Base-by-base conservation (phyloP, 2,888 invertebrate genomes). In the Yponomeuta plumbellus region DNA sequence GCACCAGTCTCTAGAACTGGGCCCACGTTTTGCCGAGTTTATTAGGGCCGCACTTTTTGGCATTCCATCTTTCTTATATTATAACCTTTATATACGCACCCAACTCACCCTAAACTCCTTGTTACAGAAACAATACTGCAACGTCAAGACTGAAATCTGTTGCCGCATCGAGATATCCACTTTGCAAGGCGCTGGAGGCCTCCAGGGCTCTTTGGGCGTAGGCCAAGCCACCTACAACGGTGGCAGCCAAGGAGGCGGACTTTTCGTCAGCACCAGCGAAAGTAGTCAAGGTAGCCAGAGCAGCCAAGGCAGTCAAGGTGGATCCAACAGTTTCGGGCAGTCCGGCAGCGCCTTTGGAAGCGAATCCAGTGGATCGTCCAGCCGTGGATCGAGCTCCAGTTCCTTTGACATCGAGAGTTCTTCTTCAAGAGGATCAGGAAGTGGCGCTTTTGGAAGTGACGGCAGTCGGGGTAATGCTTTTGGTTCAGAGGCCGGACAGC, bases 121-220 rank as follows among this genome's bases (percentile, higher is more conserved):
- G 83, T 86, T 81, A 73, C 83, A 91, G 90, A 89, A 88, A 70
- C 88, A 89, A 67, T 90, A 87, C 78, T 92, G 92, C 84, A 89
- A 85, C 74, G 75, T 80, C 1, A 80, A 82, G 3, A 84, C 84
- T 0, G 92, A 92, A 76, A 83, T 89, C 68, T 92, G 92, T 85
- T 92, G 92, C 80, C 82, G 88, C 67, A 77, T 91, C 62, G 89
- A 88, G 68, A 75, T 83, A 13, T 73, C 83, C 26, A 73, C 80
- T 2, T 69, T 80, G 0, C 69, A 77, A 34, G 84, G 84, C 0
- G 77, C 78, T 57, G 78, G 78, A 21, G 75, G 72, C 65, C 71
- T 80, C 13, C 83, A 85, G 65, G 81, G 82, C 0, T 78, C 80
- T 13, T 74, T 81, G 1, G 84, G 84, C 66, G 77, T 80, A 0